Conservation (phyloP, 2,113 vertebrate species). For the human (Homo sapiens) region GRCh38 chr6:92062501-92063000, state of each 20-base stretch:
- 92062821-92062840: background rate
- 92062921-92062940: background rate
- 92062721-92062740: constrained; percentile 22
- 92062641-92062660: constrained; percentile 53
- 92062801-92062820: background rate
- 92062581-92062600: background rate
- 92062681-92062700: constrained; percentile 56
- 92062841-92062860: constrained; percentile 14
- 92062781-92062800: constrained; percentile 40
- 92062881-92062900: background rate
- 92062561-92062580: background rate
- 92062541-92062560: background rate
- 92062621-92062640: constrained; percentile 17
- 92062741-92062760: constrained; percentile 28
- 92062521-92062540: background rate
- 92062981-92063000: background rate
- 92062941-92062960: background rate
- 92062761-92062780: constrained; percentile 53
- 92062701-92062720: constrained; percentile 59
- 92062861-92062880: background rate
- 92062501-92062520: background rate
- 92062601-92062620: background rate
- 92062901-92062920: background rate
- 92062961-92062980: background rate
- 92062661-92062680: constrained; percentile 34